Evolutionary conservation across 1,140 invertebrate species (phyloP).

Genomic region (Drosophila arizonae): DNA sequence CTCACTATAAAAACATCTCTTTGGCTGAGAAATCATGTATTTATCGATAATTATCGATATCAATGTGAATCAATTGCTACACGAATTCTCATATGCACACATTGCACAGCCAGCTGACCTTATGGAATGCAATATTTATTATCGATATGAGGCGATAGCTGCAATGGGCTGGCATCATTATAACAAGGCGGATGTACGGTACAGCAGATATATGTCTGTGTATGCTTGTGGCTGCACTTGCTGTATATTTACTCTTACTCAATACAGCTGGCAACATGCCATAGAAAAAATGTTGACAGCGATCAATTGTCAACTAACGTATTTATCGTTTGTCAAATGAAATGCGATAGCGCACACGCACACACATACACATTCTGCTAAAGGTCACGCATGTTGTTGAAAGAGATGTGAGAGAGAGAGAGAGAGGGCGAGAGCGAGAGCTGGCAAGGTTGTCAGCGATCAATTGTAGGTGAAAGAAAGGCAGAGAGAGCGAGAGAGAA

Average conservation of each 20-base stretch:
- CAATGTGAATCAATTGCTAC: background rate
- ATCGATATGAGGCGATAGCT: background rate
- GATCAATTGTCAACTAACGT: constrained; percentile 29
- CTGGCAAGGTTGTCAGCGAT: too few species aligned
- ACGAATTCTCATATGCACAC: background rate
- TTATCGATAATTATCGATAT: constrained; percentile 9
- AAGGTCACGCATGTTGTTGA: constrained; percentile 7
- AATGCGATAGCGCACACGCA: constrained; percentile 23
- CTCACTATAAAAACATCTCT: background rate
- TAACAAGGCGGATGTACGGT: too few species aligned
- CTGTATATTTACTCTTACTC: background rate
- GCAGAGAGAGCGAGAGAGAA: constrained; percentile 2
- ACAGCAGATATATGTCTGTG: too few species aligned
- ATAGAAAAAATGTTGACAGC: background rate
- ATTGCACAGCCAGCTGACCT: background rate
- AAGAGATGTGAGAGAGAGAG: background rate
- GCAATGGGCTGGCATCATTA: background rate
- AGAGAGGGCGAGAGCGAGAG: constrained; percentile 5
- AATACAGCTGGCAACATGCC: constrained; percentile 4
- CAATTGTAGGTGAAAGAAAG: constrained; percentile 3
- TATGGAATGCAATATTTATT: too few species aligned
- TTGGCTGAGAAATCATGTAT: background rate
- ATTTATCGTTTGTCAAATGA: constrained; percentile 25
- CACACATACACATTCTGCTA: constrained; percentile 4
- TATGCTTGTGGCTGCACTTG: background rate